Evolutionary conservation across 2,888 invertebrate genomes (phyloP), one percentile per base, ranked within the genome.

Genomic region (Pterobdella sp.): DNA sequence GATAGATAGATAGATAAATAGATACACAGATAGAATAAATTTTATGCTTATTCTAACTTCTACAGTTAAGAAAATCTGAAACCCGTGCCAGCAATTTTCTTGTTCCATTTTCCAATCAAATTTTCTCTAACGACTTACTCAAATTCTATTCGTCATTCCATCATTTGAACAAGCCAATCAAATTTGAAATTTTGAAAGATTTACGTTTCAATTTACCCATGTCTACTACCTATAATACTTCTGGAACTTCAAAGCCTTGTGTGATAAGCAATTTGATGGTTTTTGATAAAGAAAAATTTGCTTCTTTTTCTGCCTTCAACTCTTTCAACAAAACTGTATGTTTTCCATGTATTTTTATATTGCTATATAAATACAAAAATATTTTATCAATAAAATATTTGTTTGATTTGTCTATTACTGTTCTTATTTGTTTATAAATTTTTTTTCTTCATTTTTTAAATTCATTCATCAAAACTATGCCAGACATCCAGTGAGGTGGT

Each of bases 111-210:
- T 56, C 60, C 60, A 56, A 56, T 56, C 7, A 56, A 22, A n/a
- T 56, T 26, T 56, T 18, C 60, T 56, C n/a, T 26, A 56, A 56
- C n/a, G n/a, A 56, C 60, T 56, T 14, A 22, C 60, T 56, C 60
- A 56, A 22, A 4, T 56, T 56, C 60, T 56, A 56, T 22, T 56
- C 60, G 10, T 56, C n/a, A 22, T 18, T 56, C 60, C 4, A 14
- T 26, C 7, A 22, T 3, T n/a, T 22, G 4, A 3, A 56, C 60
- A 22, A 22, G 26, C 60, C 60, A 56, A 56, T 56, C 60, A 56
- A 7, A 22, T 7, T 56, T 26, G n/a, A 56, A 22, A 22, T 56
- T 56, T 56, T 56, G 60, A 56, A 56, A 4, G 14, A n/a, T 22
- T 22, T 56, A 4, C 60, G 26, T 26, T 3, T 56, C 60, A n/a